Evolutionary conservation across 2,113 vertebrate genomes (phyloP).

Genomic region (Pongo abelii): DNA sequence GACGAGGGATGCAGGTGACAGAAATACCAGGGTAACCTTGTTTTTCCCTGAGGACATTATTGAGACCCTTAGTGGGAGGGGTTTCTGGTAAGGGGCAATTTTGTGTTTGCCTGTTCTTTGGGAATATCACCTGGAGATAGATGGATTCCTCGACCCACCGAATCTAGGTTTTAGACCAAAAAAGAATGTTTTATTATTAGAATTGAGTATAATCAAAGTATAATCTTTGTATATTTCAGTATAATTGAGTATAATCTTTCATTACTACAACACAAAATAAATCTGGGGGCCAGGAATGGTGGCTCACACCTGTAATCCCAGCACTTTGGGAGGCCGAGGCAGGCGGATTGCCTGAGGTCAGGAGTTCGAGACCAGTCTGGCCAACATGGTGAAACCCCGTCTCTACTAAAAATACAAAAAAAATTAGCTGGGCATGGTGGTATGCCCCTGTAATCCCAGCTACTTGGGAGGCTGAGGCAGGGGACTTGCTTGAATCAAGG

Average conservation of each 20-base stretch:
- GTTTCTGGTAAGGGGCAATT: not conserved
- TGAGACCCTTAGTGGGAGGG: not conserved
- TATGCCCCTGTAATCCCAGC: too few relatives aligned
- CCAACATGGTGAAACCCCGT: too few relatives aligned
- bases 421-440: too few relatives aligned
- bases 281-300: too few relatives aligned
- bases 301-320: too few relatives aligned
- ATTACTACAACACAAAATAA: not conserved
- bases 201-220: not conserved
- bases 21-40: not conserved
- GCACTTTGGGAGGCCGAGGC: too few relatives aligned
- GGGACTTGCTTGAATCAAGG: too few relatives aligned
- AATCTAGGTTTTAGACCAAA: not conserved
- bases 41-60: not conserved
- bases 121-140: not conserved
- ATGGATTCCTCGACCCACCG: not conserved
- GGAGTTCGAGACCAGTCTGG: too few relatives aligned
- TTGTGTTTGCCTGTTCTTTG: conserved; percentile 1
- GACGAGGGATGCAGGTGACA: not conserved
- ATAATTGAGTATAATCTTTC: not conserved
- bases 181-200: not conserved
- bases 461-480: too few relatives aligned
- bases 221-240: too few relatives aligned
- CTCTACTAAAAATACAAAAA: too few relatives aligned
- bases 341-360: too few relatives aligned